Evolutionary conservation across 2,113 vertebrate species (phyloP).

Genomic region (Rhegmatorhina hoffmannsi): DNA sequence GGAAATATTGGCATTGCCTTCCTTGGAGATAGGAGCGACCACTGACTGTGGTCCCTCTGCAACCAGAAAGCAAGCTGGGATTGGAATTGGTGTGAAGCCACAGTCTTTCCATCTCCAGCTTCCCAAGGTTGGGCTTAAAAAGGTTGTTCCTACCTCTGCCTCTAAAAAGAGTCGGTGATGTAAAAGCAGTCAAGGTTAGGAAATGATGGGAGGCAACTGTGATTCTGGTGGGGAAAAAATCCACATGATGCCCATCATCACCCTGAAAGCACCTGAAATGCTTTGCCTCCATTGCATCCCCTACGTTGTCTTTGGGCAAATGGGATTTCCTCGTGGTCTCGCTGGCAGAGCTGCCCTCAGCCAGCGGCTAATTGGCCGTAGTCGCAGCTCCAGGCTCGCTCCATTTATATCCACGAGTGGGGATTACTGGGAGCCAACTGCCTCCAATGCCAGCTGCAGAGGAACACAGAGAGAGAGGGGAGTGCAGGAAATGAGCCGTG

Average conservation of each 20-base stretch:
- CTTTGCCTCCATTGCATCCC: background rate
- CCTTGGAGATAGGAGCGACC: background rate
- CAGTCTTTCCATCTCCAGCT: background rate
- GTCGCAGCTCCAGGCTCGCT: background rate
- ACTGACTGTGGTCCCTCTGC: background rate
- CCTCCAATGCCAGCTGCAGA: background rate
- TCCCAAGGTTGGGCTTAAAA: background rate
- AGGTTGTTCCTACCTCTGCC: background rate
- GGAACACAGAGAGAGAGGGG: background rate
- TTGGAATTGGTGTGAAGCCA: background rate
- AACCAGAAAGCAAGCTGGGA: background rate
- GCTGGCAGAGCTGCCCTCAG: background rate
- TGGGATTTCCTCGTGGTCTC: background rate
- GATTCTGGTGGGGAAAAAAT: background rate
- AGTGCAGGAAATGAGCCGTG: conserved; percentile 57
- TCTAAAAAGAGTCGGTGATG: background rate
- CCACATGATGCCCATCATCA: rapidly evolving
- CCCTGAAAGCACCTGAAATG: background rate
- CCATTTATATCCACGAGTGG: background rate
- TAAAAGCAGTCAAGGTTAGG: background rate
- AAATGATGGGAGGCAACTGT: background rate
- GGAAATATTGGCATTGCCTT: background rate
- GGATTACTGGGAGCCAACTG: conserved; percentile 23
- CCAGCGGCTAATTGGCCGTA: background rate
- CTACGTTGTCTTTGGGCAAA: rapidly evolving